Percentiles rank a stretch among this genome's conserved stretches.
These are phyloP conservation scores for Microdon myrmicae DNA, from an alignment of 2,888 invertebrate genomes.

Conservation along the genomic window DNA sequence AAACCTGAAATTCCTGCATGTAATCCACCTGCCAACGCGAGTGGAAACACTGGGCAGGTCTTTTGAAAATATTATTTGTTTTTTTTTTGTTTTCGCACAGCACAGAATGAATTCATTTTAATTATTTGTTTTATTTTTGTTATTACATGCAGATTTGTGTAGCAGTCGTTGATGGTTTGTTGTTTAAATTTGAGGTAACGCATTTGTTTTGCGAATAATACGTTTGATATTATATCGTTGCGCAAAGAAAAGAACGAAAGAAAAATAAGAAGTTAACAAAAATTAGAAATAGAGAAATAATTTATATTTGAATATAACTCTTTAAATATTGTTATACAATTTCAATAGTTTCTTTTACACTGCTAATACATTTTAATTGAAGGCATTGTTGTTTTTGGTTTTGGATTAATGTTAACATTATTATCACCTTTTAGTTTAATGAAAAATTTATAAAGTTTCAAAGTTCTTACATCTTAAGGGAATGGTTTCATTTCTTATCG, in stretches of 20 bases:
- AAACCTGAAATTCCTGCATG: slow-evolving; percentile 68
- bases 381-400: slow-evolving; percentile 28
- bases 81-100: slow-evolving; percentile 21
- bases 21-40: slow-evolving; percentile 68
- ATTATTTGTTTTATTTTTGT: slow-evolving; percentile 27
- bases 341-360: slow-evolving; percentile 18
- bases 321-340: slow-evolving; percentile 23
- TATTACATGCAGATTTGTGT: slow-evolving; percentile 52
- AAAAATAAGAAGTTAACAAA: slow-evolving; percentile 50
- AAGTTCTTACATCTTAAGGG: too few species aligned
- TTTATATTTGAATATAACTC: slow-evolving; percentile 8
- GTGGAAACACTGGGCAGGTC: slow-evolving; percentile 68
- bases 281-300: slow-evolving; percentile 51
- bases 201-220: slow-evolving; percentile 20
- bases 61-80: slow-evolving; percentile 51
- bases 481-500: too few species aligned
- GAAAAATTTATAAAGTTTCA: too few species aligned
- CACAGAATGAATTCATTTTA: slow-evolving; percentile 37
- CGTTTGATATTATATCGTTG: slow-evolving; percentile 43
- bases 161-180: slow-evolving; percentile 28
- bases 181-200: slow-evolving; percentile 12
- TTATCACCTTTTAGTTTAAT: too few species aligned
- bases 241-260: slow-evolving; percentile 52
- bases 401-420: too few species aligned
- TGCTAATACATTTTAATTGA: slow-evolving; percentile 32